phyloP scores from a whole-genome alignment of 2,888 invertebrate species.

The Frankliniella intonsa region DNA sequence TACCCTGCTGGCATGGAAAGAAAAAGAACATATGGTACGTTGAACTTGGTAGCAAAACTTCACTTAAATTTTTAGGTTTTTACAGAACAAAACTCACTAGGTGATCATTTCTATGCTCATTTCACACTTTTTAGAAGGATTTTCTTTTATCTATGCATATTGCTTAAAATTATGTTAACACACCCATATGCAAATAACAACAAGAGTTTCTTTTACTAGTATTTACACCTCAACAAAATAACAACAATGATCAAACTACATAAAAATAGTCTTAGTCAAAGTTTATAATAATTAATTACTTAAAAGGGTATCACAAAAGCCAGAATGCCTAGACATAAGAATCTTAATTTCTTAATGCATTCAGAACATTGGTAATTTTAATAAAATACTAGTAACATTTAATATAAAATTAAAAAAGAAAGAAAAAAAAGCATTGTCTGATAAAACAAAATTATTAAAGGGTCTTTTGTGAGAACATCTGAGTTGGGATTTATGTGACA shows the following conservation, averaged over 20 bases:
- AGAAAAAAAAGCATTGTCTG: not conserved
- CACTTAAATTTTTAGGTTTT: not conserved
- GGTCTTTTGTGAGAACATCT: no score
- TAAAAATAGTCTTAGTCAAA: slow-evolving; percentile 18
- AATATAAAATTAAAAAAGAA: slow-evolving; percentile 12
- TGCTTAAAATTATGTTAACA: not conserved
- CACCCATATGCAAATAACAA: not conserved
- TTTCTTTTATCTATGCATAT: not conserved
- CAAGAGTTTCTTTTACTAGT: not conserved
- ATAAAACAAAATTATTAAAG: not conserved
- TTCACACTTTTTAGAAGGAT: not conserved
- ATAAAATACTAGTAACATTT: not conserved
- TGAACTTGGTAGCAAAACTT: no score
- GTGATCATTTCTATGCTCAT: not conserved
- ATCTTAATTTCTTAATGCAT: not conserved
- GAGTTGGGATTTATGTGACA: not conserved
- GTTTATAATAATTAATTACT: slow-evolving; percentile 8
- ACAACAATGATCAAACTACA: not conserved
- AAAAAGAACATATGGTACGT: no score
- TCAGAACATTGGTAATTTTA: not conserved
- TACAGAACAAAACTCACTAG: not conserved
- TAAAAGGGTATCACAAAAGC: slow-evolving; percentile 21
- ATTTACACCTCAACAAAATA: not conserved
- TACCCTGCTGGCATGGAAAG: no score
- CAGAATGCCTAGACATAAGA: not conserved